Evolutionary conservation across 92 coral and sea anemone species (phyloP).

Genomic region (Isaurus tuberculatus): DNA sequence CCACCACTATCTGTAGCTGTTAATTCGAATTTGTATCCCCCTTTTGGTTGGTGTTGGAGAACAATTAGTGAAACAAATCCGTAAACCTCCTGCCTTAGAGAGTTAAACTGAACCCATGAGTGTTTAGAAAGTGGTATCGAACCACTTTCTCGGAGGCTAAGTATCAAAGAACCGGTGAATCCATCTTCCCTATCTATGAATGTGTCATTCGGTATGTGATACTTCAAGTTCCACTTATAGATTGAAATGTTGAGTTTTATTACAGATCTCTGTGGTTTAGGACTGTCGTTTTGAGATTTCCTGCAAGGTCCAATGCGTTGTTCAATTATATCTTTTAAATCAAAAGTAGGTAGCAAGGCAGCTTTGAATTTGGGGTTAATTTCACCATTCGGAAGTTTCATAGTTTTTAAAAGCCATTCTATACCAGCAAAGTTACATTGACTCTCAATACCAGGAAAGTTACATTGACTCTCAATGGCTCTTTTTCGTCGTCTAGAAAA

Average conservation of each 20-base stretch:
- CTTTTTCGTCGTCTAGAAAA: conserved; percentile 18
- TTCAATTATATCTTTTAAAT: conserved; percentile 21
- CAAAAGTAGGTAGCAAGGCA: conserved; percentile 48
- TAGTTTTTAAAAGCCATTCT: conserved; percentile 38
- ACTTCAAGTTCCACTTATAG: conserved; percentile 37
- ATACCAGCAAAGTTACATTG: conserved; percentile 18
- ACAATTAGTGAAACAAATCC: conserved; percentile 42
- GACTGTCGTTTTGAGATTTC: conserved; percentile 32
- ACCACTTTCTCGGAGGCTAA: conserved; percentile 20
- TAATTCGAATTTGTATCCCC: conserved; percentile 25
- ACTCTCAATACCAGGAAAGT: neutral
- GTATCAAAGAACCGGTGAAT: conserved; percentile 25
- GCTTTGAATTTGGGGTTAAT: conserved; percentile 14
- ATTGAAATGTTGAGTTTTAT: conserved; percentile 41
- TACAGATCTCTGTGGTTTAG: conserved; percentile 17
- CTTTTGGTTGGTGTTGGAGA: conserved; percentile 29
- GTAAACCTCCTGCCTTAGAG: conserved; percentile 35
- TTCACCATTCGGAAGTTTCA: conserved; percentile 10
- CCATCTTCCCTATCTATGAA: conserved; percentile 60
- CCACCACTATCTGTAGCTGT: conserved; percentile 54
- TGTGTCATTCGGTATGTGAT: conserved; percentile 39
- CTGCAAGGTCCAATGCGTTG: conserved; percentile 54
- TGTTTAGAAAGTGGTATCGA: conserved; percentile 33
- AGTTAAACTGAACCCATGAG: conserved; percentile 53
- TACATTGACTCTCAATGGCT: conserved; percentile 14